Base-by-base conservation (phyloP, 2,888 invertebrate species). In the Drosophila melanosoma region DNA sequence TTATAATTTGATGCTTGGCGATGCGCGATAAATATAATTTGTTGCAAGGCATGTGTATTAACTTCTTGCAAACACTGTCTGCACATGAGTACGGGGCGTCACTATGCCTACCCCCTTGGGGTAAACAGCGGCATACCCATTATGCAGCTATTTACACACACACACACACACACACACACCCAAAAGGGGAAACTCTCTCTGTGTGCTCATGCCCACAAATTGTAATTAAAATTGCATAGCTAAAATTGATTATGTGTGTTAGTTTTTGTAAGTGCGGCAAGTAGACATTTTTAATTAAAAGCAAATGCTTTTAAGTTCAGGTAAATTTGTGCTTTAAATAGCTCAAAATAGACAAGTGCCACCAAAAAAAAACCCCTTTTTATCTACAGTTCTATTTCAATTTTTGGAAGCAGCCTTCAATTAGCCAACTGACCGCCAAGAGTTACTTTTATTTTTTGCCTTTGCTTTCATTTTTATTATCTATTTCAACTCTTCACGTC, bases 21-120 rank as follows among this genome's bases (percentile, higher is more conserved):
- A 89, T 87, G 91, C 87, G 91, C 85, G 91, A 83, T 89, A 90
- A 91, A 91, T 90, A 90, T 85, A 90, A 91, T 91, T 89, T 91
- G 89, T 85, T 82, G 82, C 84, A 82, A 82, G 87, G 90, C 90
- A 89, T 87, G 86, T 90, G 89, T 81, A 91, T 90, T 89, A 90
- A 90, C 87, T 81, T 82, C 82, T 84, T 75, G 75, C 82, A 69
- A 81, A 73, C 83, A 76, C 69, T 85, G 76, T 89, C 78, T 65
- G 62, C 38, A 57, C 71, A 69, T 58, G 69, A 68, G 48, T 45
- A 57, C 40, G 52, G 52, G 69, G 74, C 58, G 71, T 68, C 66
- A 73, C 58, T 26, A 58, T 68, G 73, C 12, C 40, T 40, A 36
- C 3, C 57, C 57, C 15, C 15, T 51, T 29, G 51, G 52, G 58